Conservation (phyloP, 2,888 invertebrate genomes). For the Tenodera sinensis region DNA sequence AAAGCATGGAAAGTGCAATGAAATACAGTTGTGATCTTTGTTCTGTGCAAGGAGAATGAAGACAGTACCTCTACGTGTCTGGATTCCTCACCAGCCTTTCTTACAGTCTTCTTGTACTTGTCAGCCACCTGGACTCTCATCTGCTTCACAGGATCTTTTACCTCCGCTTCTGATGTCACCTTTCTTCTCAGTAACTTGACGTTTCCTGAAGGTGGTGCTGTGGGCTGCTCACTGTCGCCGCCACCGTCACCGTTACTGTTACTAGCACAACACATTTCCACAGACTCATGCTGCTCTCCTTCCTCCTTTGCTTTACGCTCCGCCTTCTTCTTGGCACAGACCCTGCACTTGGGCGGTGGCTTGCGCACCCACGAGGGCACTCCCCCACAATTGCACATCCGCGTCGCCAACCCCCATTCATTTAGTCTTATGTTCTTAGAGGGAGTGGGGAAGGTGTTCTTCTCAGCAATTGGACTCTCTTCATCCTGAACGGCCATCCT, state of each 20-base stretch:
- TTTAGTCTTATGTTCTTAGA: conserved; percentile 28
- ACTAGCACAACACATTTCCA: background rate
- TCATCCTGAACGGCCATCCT: conserved; percentile 12
- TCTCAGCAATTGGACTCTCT: background rate
- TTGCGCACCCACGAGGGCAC: conserved; percentile 9
- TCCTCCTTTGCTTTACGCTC: background rate
- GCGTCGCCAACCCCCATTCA: conserved; percentile 32
- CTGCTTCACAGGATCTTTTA: background rate
- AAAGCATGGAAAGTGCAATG: too few species aligned
- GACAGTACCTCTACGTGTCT: background rate
- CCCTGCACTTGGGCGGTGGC: background rate
- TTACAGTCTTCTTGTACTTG: conserved; percentile 8
- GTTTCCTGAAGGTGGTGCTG: too few species aligned
- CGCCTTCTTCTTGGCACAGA: background rate
- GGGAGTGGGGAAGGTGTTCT: background rate
- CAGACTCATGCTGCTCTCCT: background rate
- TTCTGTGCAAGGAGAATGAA: background rate
- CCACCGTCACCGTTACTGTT: background rate
- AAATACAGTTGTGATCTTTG: background rate
- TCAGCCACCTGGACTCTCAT: conserved; percentile 1
- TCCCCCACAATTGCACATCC: conserved; percentile 28
- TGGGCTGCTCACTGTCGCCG: too few species aligned
- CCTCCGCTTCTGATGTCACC: background rate
- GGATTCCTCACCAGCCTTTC: background rate
- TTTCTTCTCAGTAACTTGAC: background rate